Evolutionary conservation across 2,113 vertebrate genomes (phyloP).

Genomic region (Saiga tatarica): DNA sequence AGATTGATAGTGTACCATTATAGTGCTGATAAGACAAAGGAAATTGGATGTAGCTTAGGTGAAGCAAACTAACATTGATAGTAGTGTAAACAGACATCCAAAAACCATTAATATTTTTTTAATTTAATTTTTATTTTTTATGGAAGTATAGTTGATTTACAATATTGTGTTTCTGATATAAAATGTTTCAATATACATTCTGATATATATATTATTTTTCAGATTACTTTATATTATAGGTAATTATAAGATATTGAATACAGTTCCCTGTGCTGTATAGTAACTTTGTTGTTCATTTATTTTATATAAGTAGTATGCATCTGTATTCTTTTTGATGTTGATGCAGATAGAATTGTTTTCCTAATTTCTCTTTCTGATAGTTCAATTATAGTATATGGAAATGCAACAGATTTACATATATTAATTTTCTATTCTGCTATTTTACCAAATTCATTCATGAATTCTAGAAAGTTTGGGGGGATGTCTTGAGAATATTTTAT

Average conservation of each 20-base stretch:
- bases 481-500: not conserved
- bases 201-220: not conserved
- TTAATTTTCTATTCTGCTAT: not conserved
- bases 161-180: not conserved
- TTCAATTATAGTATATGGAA: not conserved
- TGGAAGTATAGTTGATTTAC: not conserved
- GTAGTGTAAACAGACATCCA: not conserved
- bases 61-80: not conserved
- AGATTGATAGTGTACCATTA: not conserved
- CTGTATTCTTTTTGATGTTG: not conserved
- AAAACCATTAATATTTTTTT: not conserved
- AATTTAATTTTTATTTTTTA: not conserved
- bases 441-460: not conserved
- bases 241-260: not conserved
- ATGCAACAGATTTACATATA: not conserved
- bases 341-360: not conserved
- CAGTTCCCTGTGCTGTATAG: not conserved
- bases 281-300: not conserved
- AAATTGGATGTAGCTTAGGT: not conserved
- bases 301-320: not conserved
- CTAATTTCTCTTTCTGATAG: not conserved
- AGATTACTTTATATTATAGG: not conserved
- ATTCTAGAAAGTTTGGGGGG: not conserved
- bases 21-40: not conserved
- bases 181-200: not conserved